Evolutionary conservation across 2,797 vertebrate species (phyloP), one percentile per base, ranked within the genome.

Genomic region (Etheostoma nigrum): DNA sequence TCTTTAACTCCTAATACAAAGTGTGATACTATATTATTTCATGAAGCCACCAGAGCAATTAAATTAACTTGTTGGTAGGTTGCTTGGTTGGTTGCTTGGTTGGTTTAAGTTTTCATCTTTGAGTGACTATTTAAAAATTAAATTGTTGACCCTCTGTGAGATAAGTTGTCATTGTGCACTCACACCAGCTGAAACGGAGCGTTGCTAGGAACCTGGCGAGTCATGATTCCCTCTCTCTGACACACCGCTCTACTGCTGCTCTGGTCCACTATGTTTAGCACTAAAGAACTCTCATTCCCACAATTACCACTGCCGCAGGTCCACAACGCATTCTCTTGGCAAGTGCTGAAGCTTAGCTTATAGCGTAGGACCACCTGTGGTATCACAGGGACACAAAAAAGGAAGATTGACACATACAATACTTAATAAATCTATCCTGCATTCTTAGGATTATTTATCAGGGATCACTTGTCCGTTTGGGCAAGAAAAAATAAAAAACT

Each of bases 341-440:
- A 82, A 0, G 0, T 0, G 3, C 13, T 1, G 25, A 78, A 82
- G 51, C 1, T 65, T 6, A 76, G 1, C 54, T 90, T 89, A 2
- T 81, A 86, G 10, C 71, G 74, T 33, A 90, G n/a, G 0, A 67
- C 64, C 69, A 93, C 88, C 93, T 93, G 76, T 1, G 15, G 63
- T 14, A 6, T 61, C 4, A 64, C 36, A 76, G 6, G 15, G 2
- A 42, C 36, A 47, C 11, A 15, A 40, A 40, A 40, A 40, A 10
- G 11, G 10, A 40, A 40, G 36, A 40, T 30, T 6, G 27, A 30
- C 27, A 30, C 27, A 40, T 40, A 40, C 10, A 40, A 40, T 40
- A 12, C 36, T 10, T 40, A 3, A 40, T 40, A 40, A 40, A 40
- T 40, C 36, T 40, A 40, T 40, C 10, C 10, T 40, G 36, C 36